phyloP scores from a whole-genome alignment of 1,140 invertebrate species.

The Bicyclus anynana region DNA sequence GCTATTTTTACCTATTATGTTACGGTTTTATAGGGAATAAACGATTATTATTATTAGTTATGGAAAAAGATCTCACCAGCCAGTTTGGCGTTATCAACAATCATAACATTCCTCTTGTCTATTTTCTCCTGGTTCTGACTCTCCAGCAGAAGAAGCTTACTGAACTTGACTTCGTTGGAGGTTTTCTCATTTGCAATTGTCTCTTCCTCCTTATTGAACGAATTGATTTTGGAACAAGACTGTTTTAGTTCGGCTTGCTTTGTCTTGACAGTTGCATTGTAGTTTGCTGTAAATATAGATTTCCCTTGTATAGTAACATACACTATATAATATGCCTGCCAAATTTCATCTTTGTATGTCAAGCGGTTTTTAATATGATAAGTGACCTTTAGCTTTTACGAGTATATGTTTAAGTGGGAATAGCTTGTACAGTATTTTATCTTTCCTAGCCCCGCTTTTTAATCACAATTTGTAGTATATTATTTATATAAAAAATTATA shows the following conservation, averaged over 20 bases:
- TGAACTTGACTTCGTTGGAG: conserved; percentile 63
- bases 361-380: too few relatives aligned
- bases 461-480: too few relatives aligned
- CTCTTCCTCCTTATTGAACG: conserved; percentile 65
- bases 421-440: too few relatives aligned
- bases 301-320: too few relatives aligned
- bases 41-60: not conserved
- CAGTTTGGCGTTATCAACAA: conserved; percentile 58
- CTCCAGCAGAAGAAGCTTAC: conserved; percentile 62
- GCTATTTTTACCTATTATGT: too few relatives aligned
- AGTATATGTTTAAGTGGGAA: too few relatives aligned
- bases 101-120: conserved; percentile 54
- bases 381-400: too few relatives aligned
- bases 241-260: conserved; percentile 67
- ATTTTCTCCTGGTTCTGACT: conserved; percentile 73
- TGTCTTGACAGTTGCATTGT: conserved; percentile 50
- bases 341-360: too few relatives aligned
- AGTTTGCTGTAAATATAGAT: conserved; percentile 55
- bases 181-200: conserved; percentile 68
- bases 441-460: too few relatives aligned
- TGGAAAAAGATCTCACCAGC: conserved; percentile 55
- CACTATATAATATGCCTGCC: too few relatives aligned
- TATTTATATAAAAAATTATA: too few relatives aligned
- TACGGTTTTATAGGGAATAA: not conserved
- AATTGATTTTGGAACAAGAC: conserved; percentile 57